Conservation (phyloP, 2,888 invertebrate species). For the Tridacna crocea region DNA sequence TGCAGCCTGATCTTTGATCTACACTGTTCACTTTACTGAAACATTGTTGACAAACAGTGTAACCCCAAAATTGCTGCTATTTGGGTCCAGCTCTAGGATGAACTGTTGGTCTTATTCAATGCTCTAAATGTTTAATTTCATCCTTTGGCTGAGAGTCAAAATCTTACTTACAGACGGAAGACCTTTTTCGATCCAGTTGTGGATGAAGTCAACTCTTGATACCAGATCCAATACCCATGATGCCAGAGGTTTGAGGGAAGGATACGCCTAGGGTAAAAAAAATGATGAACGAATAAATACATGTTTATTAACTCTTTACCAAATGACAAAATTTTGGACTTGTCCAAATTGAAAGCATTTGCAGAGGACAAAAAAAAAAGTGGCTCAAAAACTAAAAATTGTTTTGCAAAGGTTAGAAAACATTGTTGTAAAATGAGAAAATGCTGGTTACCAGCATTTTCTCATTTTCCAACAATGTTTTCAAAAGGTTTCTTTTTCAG, state of each 20-base stretch:
- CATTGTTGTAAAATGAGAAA: background rate
- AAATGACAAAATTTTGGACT: too few relatives aligned
- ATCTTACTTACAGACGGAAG: conserved; percentile 71
- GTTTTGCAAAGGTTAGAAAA: background rate
- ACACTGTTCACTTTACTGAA: too few relatives aligned
- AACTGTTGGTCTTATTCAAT: too few relatives aligned
- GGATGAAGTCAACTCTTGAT: conserved; percentile 81
- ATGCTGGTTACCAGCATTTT: background rate
- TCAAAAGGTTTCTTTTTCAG: too few relatives aligned
- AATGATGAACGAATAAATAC: background rate
- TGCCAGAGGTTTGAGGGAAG: conserved; percentile 84
- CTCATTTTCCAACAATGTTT: background rate
- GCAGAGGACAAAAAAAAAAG: background rate
- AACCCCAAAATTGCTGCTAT: too few relatives aligned
- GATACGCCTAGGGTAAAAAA: conserved; percentile 81
- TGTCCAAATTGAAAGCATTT: too few relatives aligned
- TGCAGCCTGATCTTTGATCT: too few relatives aligned
- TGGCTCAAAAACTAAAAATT: background rate
- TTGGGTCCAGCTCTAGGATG: too few relatives aligned
- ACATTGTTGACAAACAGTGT: too few relatives aligned
- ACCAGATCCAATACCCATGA: conserved; percentile 83
- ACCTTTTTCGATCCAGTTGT: conserved; percentile 83
- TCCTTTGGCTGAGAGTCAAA: background rate
- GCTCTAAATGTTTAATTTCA: background rate
- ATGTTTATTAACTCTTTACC: too few relatives aligned